Conservation (phyloP, 2,888 invertebrate species). For the Eueremaeus valkanovi region DNA sequence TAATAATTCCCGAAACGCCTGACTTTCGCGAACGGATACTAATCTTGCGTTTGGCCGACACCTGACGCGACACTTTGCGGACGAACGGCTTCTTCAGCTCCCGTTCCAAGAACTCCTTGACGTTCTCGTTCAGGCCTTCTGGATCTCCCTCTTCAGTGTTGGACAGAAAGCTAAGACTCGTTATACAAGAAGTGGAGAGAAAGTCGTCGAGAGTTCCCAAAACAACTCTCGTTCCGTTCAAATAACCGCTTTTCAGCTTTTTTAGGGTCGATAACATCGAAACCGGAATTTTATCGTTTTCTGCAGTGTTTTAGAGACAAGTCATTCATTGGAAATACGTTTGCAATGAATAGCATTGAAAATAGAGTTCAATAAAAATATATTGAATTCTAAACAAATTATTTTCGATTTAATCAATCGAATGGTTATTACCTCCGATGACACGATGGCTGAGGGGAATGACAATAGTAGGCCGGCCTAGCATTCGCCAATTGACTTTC, state of each 20-base stretch:
- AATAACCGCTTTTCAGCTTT: constrained; percentile 95
- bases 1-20: constrained; percentile 79
- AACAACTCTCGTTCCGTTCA: constrained; percentile 96
- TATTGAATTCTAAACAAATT: too few species aligned
- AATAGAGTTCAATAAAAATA: too few species aligned
- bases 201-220: constrained; percentile 93
- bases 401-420: background rate
- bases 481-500: constrained; percentile 96
- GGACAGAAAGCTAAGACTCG: constrained; percentile 90
- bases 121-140: constrained; percentile 68
- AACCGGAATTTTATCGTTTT: constrained; percentile 83
- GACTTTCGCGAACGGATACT: constrained; percentile 47
- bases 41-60: constrained; percentile 45
- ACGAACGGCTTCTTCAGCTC: constrained; percentile 71
- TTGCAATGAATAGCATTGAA: too few species aligned
- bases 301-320: too few species aligned
- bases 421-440: constrained; percentile 64
- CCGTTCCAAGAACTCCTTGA: constrained; percentile 80
- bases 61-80: constrained; percentile 37
- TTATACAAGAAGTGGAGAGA: constrained; percentile 93
- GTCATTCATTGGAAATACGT: too few species aligned
- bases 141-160: constrained; percentile 88
- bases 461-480: constrained; percentile 92
- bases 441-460: constrained; percentile 81
- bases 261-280: constrained; percentile 97